These are phyloP conservation scores for Enteromius unitaeniatus DNA, from an alignment of 2,797 vertebrate species.

Conservation along the genomic window DNA sequence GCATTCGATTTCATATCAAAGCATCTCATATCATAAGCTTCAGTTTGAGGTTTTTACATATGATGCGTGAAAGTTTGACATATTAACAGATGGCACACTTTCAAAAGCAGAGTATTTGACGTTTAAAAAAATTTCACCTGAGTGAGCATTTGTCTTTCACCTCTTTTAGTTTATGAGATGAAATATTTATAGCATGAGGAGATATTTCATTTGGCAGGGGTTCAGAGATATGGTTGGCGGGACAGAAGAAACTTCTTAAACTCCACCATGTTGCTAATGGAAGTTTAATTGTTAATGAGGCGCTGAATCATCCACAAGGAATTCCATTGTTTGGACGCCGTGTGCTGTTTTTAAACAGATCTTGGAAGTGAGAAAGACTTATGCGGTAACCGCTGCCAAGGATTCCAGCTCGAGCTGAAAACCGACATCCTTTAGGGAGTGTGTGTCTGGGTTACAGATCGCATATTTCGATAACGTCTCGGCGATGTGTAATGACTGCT, in stretches of 20 bases:
- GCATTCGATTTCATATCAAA: background rate
- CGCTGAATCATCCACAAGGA: slow-evolving; percentile 57
- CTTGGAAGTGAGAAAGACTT: slow-evolving; percentile 53
- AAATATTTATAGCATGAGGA: slow-evolving; percentile 62
- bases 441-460: slow-evolving; percentile 54
- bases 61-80: slow-evolving; percentile 3
- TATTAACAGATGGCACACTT: slow-evolving; percentile 7
- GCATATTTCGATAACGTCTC: slow-evolving; percentile 46
- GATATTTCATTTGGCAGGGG: slow-evolving; percentile 63
- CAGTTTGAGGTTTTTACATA: background rate
- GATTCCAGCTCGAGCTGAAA: slow-evolving; percentile 34
- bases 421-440: slow-evolving; percentile 53
- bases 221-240: slow-evolving; percentile 57
- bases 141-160: slow-evolving; percentile 40
- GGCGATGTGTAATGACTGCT: slow-evolving; percentile 28
- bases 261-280: slow-evolving; percentile 57
- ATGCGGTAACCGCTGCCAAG: slow-evolving; percentile 39
- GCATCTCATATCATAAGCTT: slow-evolving; percentile 19
- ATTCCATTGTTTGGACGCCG: slow-evolving; percentile 62
- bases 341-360: slow-evolving; percentile 47
- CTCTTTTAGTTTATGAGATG: slow-evolving; percentile 47
- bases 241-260: slow-evolving; percentile 37
- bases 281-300: slow-evolving; percentile 72
- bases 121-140: slow-evolving; percentile 37
- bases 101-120: slow-evolving; percentile 61